Evolutionary conservation across 2,113 vertebrate genomes (phyloP).

Genomic region (Centropristis striata): DNA sequence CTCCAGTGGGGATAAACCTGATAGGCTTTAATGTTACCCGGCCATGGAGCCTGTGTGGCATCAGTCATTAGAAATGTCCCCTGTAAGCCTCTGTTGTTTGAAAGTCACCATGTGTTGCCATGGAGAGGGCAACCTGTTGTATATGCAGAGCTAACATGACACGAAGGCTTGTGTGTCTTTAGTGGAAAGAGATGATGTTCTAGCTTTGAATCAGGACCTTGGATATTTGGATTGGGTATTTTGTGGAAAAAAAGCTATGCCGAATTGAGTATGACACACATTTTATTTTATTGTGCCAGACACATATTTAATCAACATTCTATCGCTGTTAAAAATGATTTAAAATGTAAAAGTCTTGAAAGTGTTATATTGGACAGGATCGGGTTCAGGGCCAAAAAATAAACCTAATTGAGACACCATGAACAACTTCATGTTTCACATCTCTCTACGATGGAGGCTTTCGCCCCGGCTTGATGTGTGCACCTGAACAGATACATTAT

Average conservation of each 20-base stretch:
- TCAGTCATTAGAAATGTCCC: constrained; percentile 79
- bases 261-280: too few species aligned
- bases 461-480: too few species aligned
- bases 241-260: too few species aligned
- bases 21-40: constrained; percentile 82
- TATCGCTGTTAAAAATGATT: not conserved
- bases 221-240: not conserved
- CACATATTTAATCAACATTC: too few species aligned
- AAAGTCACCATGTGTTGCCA: constrained; percentile 74
- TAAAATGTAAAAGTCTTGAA: too few species aligned
- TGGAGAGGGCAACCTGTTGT: constrained; percentile 66
- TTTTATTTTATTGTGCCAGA: too few species aligned
- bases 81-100: constrained; percentile 71
- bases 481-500: too few species aligned
- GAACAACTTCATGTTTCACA: too few species aligned
- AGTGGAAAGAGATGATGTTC: not conserved
- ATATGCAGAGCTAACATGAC: constrained; percentile 29
- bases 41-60: constrained; percentile 74
- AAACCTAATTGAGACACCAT: too few species aligned
- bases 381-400: not conserved
- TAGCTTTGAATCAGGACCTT: not conserved
- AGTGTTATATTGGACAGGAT: not conserved
- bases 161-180: not conserved
- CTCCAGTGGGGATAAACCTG: constrained; percentile 78
- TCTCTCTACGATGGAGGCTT: too few species aligned